A percentile compares a stretch with the other conserved stretches of the same genome.
These are phyloP conservation scores for Trachelus iudaicus DNA, from an alignment of 2,888 invertebrate species.

Conservation along the genomic window DNA sequence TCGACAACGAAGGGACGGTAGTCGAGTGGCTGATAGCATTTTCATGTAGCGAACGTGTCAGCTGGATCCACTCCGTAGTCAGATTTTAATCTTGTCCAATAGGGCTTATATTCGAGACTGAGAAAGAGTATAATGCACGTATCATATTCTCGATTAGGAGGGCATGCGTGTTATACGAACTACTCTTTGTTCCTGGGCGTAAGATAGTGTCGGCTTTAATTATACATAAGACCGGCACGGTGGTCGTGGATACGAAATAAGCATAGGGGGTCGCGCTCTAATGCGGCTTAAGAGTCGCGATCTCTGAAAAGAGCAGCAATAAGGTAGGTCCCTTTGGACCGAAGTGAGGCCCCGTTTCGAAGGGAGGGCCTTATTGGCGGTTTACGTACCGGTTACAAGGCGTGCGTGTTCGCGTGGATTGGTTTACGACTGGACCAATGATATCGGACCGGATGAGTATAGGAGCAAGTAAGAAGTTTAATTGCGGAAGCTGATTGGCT, in stretches of 20 bases:
- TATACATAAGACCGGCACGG: constrained; percentile 20
- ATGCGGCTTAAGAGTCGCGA: neutral
- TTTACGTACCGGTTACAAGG: neutral
- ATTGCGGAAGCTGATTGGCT: neutral
- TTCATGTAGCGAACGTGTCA: constrained; percentile 27
- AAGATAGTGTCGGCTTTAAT: constrained; percentile 46
- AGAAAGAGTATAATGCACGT: constrained; percentile 24
- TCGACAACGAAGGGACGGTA: constrained; percentile 24
- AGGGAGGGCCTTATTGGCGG: neutral
- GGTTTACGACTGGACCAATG: neutral
- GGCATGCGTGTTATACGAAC: constrained; percentile 17
- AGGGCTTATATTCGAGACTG: neutral
- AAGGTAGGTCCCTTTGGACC: neutral
- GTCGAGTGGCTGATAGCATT: constrained; percentile 30
- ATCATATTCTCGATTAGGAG: constrained; percentile 33
- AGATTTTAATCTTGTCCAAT: constrained; percentile 28
- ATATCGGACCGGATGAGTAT: neutral
- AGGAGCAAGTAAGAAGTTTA: neutral
- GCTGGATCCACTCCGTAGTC: constrained; percentile 24
- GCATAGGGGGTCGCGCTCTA: neutral
- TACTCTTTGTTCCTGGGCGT: constrained; percentile 33
- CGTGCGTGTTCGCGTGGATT: neutral
- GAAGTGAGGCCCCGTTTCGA: neutral
- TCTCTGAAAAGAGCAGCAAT: neutral
- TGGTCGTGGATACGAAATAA: neutral